A percentile compares a stretch with the other conserved stretches of the same genome.
Conservation (phyloP, 1,140 invertebrate genomes). For the Hestina assimilis region DNA sequence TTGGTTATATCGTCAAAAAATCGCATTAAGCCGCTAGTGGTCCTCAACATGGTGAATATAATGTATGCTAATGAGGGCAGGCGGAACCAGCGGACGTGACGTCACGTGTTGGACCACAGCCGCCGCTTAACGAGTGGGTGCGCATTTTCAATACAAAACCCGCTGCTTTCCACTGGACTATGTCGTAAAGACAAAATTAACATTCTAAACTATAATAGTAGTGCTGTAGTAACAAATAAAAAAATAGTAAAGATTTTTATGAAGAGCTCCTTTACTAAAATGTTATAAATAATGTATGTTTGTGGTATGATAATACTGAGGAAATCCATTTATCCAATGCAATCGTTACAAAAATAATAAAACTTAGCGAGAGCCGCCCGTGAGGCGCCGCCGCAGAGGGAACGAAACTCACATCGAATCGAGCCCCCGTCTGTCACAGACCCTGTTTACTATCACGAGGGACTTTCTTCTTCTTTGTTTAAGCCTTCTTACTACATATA, state of each 20-base stretch:
- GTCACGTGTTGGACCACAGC: conserved; percentile 73
- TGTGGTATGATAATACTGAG: not conserved
- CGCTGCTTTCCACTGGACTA: conserved; percentile 33
- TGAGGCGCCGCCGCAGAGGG: conserved; percentile 34
- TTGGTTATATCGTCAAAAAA: conserved; percentile 15
- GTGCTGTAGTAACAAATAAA: not conserved
- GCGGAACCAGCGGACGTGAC: conserved; percentile 65
- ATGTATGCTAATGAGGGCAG: conserved; percentile 75
- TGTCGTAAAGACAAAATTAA: conserved; percentile 22
- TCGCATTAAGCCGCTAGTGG: conserved; percentile 53
- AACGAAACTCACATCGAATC: conserved; percentile 9
- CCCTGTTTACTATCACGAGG: conserved; percentile 3
- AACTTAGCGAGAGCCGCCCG: conserved; percentile 52
- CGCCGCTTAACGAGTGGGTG: conserved; percentile 70
- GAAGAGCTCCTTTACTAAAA: not conserved
- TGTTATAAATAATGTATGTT: not conserved
- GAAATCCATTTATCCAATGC: conserved; percentile 5
- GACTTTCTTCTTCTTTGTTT: not conserved
- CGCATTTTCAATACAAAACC: conserved; percentile 69
- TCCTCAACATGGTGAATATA: conserved; percentile 69
- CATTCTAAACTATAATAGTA: conserved; percentile 10
- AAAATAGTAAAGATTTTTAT: not conserved
- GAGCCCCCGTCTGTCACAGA: conserved; percentile 4
- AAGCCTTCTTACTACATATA: not conserved
- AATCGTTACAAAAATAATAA: conserved; percentile 57